These are phyloP conservation scores for Patiria miniata DNA, from an alignment of 35 echinoderm and acorn worm species.

Conservation along the genomic window DNA sequence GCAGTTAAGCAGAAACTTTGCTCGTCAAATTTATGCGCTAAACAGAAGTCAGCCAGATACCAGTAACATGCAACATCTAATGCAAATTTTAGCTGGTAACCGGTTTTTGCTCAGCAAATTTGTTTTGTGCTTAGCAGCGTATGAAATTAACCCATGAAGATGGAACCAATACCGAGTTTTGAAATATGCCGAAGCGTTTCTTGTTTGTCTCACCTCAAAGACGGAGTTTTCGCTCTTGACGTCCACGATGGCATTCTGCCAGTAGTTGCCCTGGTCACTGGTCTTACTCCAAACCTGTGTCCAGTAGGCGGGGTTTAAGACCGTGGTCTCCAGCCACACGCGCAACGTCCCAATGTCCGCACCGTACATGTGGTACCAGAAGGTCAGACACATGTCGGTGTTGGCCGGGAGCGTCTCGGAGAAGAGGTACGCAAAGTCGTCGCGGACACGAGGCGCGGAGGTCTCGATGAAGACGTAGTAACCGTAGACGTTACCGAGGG, in stretches of 20 bases:
- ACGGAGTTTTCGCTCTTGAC: conserved; percentile 10
- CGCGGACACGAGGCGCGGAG: conserved; percentile 25
- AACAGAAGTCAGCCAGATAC: too few species aligned
- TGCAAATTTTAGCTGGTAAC: too few species aligned
- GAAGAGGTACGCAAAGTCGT: conserved; percentile 51
- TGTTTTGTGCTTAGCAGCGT: too few species aligned
- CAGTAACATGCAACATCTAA: too few species aligned
- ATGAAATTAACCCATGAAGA: too few species aligned
- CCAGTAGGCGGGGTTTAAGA: conserved; percentile 40
- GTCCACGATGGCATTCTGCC: conserved; percentile 60
- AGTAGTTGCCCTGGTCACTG: conserved; percentile 57
- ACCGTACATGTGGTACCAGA: conserved; percentile 87
- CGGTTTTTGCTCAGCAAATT: too few species aligned
- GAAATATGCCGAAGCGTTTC: too few species aligned
- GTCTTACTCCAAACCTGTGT: conserved; percentile 37
- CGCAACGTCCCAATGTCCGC: conserved; percentile 26
- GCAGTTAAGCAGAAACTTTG: too few species aligned
- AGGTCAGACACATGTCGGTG: conserved; percentile 66
- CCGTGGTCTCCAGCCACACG: background rate
- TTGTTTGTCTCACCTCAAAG: conserved; percentile 39
- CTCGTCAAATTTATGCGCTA: too few species aligned
- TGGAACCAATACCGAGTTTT: too few species aligned
- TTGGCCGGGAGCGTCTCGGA: conserved; percentile 36
- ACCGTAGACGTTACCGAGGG: conserved; percentile 64
- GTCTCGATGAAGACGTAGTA: conserved; percentile 84